Conservation (phyloP, 2,113 vertebrate species). For the Spilogale gracilis region DNA sequence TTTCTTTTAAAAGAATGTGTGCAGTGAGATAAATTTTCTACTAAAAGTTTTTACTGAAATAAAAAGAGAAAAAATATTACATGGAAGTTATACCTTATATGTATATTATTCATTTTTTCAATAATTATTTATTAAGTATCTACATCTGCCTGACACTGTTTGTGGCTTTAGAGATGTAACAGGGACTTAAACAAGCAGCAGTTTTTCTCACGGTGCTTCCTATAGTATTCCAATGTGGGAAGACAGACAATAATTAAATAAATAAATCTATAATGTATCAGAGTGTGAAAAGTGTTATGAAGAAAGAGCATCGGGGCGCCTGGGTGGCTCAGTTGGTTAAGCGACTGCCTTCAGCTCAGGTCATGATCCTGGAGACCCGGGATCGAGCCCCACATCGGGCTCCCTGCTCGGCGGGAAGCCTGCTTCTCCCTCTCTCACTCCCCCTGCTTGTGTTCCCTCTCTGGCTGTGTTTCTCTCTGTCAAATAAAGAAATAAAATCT, state of each 20-base stretch:
- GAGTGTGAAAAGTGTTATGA: not conserved
- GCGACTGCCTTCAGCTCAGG: too few relatives aligned
- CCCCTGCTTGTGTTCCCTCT: too few relatives aligned
- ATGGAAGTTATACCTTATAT: not conserved
- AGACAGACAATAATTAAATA: not conserved
- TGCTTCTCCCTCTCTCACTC: too few relatives aligned
- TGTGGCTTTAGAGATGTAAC: not conserved
- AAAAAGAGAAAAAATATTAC: not conserved
- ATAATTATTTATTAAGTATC: not conserved
- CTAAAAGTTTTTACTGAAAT: not conserved
- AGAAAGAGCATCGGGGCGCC: not conserved
- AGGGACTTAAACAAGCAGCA: not conserved
- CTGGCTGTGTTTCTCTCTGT: too few relatives aligned
- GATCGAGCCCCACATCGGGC: too few relatives aligned
- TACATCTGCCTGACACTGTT: not conserved
- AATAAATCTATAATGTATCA: not conserved
- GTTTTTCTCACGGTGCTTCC: not conserved
- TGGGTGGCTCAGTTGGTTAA: too few relatives aligned
- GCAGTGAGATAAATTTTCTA: not conserved
- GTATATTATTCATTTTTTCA: not conserved
- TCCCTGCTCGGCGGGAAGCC: too few relatives aligned
- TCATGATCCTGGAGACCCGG: too few relatives aligned
- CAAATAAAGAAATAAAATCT: too few relatives aligned
- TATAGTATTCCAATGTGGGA: not conserved
- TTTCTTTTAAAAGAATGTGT: not conserved